A percentile compares a stretch with the other conserved stretches of the same genome.
Evolutionary conservation across 2,888 invertebrate genomes (phyloP).

Genomic region (Catocala nupta): DNA sequence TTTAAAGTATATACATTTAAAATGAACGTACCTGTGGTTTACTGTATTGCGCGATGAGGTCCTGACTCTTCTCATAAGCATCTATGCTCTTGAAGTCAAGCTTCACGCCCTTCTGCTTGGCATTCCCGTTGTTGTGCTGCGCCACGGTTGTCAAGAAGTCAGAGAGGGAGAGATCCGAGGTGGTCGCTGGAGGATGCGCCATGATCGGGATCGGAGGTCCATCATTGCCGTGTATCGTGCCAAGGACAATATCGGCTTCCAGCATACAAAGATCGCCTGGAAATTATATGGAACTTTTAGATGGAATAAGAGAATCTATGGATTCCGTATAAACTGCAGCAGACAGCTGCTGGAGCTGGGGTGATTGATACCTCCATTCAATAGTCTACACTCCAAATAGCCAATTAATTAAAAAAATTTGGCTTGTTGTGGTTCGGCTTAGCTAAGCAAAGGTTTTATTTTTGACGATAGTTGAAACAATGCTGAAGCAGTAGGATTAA

Average conservation of each 20-base stretch:
- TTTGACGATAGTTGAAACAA: no score
- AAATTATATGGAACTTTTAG: slow-evolving; percentile 20
- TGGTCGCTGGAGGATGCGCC: slow-evolving; percentile 93
- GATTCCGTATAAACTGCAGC: no score
- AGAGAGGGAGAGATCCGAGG: slow-evolving; percentile 92
- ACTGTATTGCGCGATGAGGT: slow-evolving; percentile 73
- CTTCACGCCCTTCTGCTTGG: slow-evolving; percentile 92
- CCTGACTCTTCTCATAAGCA: slow-evolving; percentile 89
- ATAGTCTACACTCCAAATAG: no score
- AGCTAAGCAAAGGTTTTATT: no score
- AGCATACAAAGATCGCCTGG: slow-evolving; percentile 92
- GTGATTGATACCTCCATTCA: no score
- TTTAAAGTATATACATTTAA: neutral
- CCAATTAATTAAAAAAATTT: no score
- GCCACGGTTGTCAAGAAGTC: slow-evolving; percentile 90
- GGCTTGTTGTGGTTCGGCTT: no score
- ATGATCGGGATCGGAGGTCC: slow-evolving; percentile 90
- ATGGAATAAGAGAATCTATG: neutral
- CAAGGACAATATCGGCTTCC: slow-evolving; percentile 94
- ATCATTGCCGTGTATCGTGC: slow-evolving; percentile 85
- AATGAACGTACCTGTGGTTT: slow-evolving; percentile 69
- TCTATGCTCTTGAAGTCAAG: slow-evolving; percentile 95
- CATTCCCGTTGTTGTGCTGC: slow-evolving; percentile 75
- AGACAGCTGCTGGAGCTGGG: no score
- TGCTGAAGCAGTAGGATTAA: no score